These are phyloP conservation scores for Tuberolachnus salignus DNA, from an alignment of 2,888 invertebrate species.

Conservation along the genomic window DNA sequence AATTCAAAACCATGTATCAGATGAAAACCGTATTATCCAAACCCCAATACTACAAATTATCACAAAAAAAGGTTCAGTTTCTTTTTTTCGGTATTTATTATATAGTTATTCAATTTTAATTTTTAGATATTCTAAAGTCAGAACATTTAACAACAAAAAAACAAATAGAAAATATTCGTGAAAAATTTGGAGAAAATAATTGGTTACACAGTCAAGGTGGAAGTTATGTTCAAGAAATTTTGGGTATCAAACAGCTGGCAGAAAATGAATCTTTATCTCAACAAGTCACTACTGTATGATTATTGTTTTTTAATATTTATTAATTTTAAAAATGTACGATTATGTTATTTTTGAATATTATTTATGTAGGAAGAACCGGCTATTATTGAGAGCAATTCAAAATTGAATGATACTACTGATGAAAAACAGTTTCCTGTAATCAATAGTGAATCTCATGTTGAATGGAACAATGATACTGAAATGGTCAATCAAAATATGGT, in stretches of 20 bases:
- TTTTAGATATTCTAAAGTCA: conserved; percentile 17
- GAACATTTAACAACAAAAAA: conserved; percentile 69
- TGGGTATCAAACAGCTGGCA: conserved; percentile 64
- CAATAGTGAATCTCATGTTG: neutral
- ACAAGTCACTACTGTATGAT: neutral
- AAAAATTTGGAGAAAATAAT: conserved; percentile 67
- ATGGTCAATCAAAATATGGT: neutral
- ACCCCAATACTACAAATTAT: neutral
- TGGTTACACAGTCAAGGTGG: conserved; percentile 69
- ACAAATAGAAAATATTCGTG: conserved; percentile 67
- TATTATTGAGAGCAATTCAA: neutral
- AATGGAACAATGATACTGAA: neutral
- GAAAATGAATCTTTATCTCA: conserved; percentile 55
- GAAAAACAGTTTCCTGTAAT: neutral
- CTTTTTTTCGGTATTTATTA: neutral
- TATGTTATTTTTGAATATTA: neutral
- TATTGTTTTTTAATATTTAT: neutral
- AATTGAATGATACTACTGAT: neutral
- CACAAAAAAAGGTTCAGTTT: conserved; percentile 10
- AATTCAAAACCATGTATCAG: conserved; percentile 62
- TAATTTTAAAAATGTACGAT: neutral
- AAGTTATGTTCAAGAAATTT: conserved; percentile 66
- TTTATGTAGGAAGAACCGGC: conserved; percentile 10
- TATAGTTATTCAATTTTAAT: neutral
- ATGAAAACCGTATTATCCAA: conserved; percentile 8